These are phyloP conservation scores for Melanchra persicariae DNA, from an alignment of 2,888 invertebrate species.

Conservation along the genomic window DNA sequence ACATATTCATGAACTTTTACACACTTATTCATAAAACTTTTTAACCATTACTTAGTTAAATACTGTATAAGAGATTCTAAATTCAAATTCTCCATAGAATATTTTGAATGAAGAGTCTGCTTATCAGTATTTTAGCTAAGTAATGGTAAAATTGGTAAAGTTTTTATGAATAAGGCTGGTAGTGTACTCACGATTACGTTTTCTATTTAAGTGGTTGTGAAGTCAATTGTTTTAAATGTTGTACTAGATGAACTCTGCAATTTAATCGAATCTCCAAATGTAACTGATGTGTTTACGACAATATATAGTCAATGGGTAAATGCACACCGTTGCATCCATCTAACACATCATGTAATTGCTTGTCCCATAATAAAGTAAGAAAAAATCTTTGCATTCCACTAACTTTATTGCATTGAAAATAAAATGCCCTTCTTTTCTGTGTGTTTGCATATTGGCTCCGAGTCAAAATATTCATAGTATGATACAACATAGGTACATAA, in stretches of 20 bases:
- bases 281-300: conserved; percentile 35
- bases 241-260: conserved; percentile 7
- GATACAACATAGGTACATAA: conserved; percentile 31
- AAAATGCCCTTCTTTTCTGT: conserved; percentile 14
- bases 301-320: conserved; percentile 17
- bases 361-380: conserved; percentile 20
- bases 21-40: too few relatives aligned
- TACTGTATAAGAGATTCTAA: too few relatives aligned
- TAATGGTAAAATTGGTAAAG: too few relatives aligned
- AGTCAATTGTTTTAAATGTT: conserved; percentile 40
- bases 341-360: conserved; percentile 24
- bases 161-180: too few relatives aligned
- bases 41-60: too few relatives aligned
- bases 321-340: conserved; percentile 18
- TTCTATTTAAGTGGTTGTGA: conserved; percentile 25
- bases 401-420: conserved; percentile 44
- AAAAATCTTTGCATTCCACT: conserved; percentile 57
- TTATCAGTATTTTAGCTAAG: too few relatives aligned
- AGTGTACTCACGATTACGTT: conserved; percentile 17
- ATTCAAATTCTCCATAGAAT: too few relatives aligned
- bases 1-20: conserved; percentile 23
- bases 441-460: conserved; percentile 34
- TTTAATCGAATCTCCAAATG: conserved; percentile 5
- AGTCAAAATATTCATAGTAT: conserved; percentile 36
- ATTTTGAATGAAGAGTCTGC: too few relatives aligned